Percentiles rank a stretch among this genome's conserved stretches.
phyloP scores from a whole-genome alignment of 2,113 vertebrate genomes.

The Triplophysa dalaica region DNA sequence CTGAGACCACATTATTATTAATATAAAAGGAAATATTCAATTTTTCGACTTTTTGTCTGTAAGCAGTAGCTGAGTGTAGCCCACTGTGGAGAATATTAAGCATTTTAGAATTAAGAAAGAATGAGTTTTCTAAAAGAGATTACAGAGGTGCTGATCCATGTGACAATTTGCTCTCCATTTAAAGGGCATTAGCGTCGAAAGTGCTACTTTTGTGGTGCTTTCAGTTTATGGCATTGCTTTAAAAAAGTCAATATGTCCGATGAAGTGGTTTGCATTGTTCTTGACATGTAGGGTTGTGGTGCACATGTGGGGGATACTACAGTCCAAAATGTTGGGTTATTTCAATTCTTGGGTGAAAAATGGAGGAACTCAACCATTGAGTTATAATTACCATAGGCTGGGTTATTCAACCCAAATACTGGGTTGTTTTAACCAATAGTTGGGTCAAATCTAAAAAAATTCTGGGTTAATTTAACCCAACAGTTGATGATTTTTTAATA shows the following conservation, averaged over 20 bases:
- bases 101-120: not conserved
- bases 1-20: slow-evolving; percentile 26
- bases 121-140: not conserved
- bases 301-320: not conserved
- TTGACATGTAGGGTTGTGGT: no score
- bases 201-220: not conserved
- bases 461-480: no score
- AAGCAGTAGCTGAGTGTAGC: slow-evolving; percentile 43
- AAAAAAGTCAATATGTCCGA: not conserved
- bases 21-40: slow-evolving; percentile 36
- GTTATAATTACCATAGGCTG: no score
- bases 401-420: no score
- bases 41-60: slow-evolving; percentile 54
- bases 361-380: no score
- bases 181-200: not conserved
- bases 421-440: no score
- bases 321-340: no score
- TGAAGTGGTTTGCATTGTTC: no score
- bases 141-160: not conserved
- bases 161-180: not conserved
- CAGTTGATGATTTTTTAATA: no score
- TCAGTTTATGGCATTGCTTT: not conserved
- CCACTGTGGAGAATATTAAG: slow-evolving; percentile 41
- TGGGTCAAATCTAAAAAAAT: no score
- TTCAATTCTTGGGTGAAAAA: no score